Percentiles rank a stretch among this genome's conserved stretches.
phyloP scores from a whole-genome alignment of 2,113 vertebrate species.

The Hoplias malabaricus region DNA sequence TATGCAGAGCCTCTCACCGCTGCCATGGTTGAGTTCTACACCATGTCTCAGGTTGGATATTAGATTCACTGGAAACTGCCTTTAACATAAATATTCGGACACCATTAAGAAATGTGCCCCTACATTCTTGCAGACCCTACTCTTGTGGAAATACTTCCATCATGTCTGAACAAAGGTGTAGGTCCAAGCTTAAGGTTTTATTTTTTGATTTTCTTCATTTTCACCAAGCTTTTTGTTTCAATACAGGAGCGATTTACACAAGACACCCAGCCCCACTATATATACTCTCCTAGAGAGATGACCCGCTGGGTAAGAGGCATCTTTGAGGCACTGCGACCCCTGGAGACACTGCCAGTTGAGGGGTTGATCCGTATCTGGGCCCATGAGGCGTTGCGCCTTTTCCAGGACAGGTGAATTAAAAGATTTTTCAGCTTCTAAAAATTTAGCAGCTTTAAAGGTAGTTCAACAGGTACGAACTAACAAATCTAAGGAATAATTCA shows the following conservation, averaged over 20 bases:
- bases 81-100: too few relatives aligned
- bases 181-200: not conserved
- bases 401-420: conserved; percentile 89
- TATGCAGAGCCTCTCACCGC: conserved; percentile 96
- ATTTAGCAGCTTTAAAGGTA: not conserved
- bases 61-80: not conserved
- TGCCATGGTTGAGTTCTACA: conserved; percentile 99
- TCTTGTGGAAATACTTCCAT: too few relatives aligned
- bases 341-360: conserved; percentile 96
- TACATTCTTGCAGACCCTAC: too few relatives aligned
- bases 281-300: conserved; percentile 99
- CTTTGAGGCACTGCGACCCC: conserved; percentile 91
- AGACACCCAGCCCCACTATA: conserved; percentile 97
- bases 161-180: not conserved
- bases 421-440: not conserved
- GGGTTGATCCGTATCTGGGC: conserved; percentile 98
- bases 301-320: conserved; percentile 97
- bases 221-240: not conserved
- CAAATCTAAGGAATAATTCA: not conserved
- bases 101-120: too few relatives aligned
- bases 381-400: conserved; percentile 96
- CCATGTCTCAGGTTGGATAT: conserved; percentile 88
- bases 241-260: conserved; percentile 94
- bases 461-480: not conserved
- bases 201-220: not conserved